Base-by-base conservation (phyloP, 1,140 invertebrate species). In the Maconellicoccus hirsutus region DNA sequence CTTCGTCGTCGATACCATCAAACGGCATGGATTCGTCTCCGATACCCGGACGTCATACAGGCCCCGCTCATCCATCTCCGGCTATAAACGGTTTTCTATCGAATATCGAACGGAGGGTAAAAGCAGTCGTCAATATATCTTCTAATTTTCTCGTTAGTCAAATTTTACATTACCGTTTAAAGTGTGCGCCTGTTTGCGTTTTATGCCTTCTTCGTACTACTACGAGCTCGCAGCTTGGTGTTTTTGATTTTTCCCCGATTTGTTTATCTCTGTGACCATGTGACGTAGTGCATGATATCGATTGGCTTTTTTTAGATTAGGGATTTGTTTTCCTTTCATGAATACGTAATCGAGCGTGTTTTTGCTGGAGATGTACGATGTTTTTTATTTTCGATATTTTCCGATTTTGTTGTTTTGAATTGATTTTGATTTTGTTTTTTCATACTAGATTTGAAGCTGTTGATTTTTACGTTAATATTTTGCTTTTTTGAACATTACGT, bases 41-140 rank as follows among this genome's bases (percentile, higher is more conserved):
- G 2, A 25, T 66, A 8, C 21, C 61, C 1, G 25, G 21, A 16
- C 61, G 61, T 26, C 61, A 66, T 19, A 66, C 61, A 10, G 21
- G 10, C 22, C 3, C 10, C 61, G 25, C 2, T 66, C 61, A 66
- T 25, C 61, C 61, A 16, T 66, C 61, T 23, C 61, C 61, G 21
- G 61, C 61, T 8, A 66, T 66, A 4, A 66, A 66, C 25, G 61
- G 61, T 66, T 66, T 66, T 23, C 61, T 66, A 6, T 66, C 61
- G 19, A 23, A 66, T 66, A 66, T 66, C 25, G 61, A 66, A 66
- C 61, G 61, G 61, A 66, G 22, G 61, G 61, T 66, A 66, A 66
- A 66, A 66, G 61, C 61, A 16, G 61, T 66, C 61, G 61, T 66
- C 61, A 66, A 66, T 66, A 66, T 66, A 66, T 66, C 61, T 66